Conservation (phyloP, 2,113 vertebrate genomes). For the Anseranas semipalmata region DNA sequence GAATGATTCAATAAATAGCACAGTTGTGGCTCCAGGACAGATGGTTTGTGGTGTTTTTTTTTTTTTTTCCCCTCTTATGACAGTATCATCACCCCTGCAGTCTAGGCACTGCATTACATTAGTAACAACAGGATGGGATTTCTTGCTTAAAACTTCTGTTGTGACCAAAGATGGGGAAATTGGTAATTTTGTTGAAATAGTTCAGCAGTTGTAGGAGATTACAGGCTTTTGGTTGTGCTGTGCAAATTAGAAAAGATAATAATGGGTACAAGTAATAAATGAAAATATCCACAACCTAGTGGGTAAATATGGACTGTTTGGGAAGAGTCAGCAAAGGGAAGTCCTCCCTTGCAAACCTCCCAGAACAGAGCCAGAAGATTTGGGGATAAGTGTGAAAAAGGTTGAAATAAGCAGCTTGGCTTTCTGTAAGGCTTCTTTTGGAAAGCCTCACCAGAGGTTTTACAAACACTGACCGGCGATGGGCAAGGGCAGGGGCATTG, state of each 20-base stretch:
- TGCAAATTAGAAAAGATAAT: not conserved
- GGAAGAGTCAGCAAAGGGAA: not conserved
- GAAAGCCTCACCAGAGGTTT: not conserved
- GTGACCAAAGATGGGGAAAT: not conserved
- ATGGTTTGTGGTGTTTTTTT: not conserved
- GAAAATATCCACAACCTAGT: fast-evolving
- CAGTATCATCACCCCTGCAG: not conserved
- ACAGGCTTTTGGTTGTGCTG: not conserved
- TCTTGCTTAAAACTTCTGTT: not conserved
- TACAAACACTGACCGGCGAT: not conserved
- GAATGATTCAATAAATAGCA: not conserved
- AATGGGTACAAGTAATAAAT: not conserved
- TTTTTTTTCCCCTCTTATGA: not conserved
- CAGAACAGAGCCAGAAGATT: not conserved
- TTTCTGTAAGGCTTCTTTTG: not conserved
- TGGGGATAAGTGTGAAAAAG: not conserved
- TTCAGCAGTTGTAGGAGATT: not conserved
- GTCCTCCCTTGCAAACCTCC: not conserved
- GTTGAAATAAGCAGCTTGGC: not conserved
- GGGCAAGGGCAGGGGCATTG: not conserved
- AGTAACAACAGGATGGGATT: not conserved
- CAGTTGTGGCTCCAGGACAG: not conserved
- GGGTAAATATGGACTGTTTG: not conserved
- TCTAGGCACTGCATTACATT: not conserved
- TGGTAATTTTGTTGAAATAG: not conserved